Conservation (phyloP, 2,888 invertebrate genomes). For the Sphecodes monilicornis region DNA sequence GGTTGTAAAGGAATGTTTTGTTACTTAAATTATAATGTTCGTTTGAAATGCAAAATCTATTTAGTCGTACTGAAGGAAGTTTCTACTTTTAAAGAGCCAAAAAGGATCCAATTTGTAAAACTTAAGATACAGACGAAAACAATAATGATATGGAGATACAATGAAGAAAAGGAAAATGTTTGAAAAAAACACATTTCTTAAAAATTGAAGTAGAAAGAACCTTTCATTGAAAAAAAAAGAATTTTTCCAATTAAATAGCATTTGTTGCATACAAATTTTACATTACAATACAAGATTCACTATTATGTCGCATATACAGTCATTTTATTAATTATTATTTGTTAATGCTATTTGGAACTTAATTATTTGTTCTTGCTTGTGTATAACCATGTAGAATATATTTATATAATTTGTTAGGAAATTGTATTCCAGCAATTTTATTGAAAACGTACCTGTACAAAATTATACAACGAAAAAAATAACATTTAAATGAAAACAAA, state of each 20-base stretch:
- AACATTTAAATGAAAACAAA: neutral
- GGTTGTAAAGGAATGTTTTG: neutral
- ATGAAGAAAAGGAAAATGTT: neutral
- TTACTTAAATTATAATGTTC: neutral
- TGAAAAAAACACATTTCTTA: neutral
- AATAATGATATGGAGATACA: neutral
- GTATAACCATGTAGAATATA: conserved; percentile 25
- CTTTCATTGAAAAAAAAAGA: neutral
- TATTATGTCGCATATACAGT: conserved; percentile 12
- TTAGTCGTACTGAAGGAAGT: neutral
- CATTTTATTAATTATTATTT: conserved; percentile 29
- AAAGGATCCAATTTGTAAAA: neutral
- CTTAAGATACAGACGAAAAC: neutral
- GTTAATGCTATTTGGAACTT: conserved; percentile 31
- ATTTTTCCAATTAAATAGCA: neutral
- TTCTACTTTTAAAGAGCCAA: neutral
- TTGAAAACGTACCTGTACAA: conserved; percentile 17
- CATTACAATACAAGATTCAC: neutral
- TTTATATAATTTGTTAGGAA: conserved; percentile 20
- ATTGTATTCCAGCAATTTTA: conserved; percentile 18
- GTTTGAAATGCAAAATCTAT: neutral
- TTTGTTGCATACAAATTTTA: conserved; percentile 15
- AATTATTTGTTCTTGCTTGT: conserved; percentile 24
- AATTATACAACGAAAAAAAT: conserved; percentile 33
- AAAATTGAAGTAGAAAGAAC: neutral